A percentile compares a stretch with the other conserved stretches of the same genome.
These are phyloP conservation scores for Muscidifurax raptorellus DNA, from an alignment of 1,140 invertebrate species.

Conservation along the genomic window DNA sequence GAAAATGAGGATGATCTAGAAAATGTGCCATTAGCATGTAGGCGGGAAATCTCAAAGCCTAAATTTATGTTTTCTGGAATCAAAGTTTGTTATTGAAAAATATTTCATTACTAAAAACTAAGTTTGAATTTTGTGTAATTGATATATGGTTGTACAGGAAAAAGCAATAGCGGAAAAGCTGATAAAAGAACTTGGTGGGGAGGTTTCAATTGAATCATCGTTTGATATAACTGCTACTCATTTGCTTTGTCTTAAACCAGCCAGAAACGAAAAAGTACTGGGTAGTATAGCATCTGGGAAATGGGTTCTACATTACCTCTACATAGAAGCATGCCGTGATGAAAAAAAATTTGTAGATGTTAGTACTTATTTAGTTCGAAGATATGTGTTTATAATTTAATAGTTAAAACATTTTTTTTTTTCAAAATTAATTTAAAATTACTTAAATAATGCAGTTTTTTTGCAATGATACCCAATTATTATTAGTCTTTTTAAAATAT, in stretches of 20 bases:
- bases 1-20: slow-evolving; percentile 29
- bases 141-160: slow-evolving; percentile 65
- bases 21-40: not conserved
- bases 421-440: too few relatives aligned
- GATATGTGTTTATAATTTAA: slow-evolving; percentile 10
- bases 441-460: too few relatives aligned
- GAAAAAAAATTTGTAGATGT: slow-evolving; percentile 82
- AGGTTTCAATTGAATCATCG: slow-evolving; percentile 77
- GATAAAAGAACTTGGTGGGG: slow-evolving; percentile 82
- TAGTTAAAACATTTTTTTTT: not conserved
- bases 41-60: slow-evolving; percentile 37
- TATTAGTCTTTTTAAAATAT: not conserved
- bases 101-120: not conserved
- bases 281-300: slow-evolving; percentile 89
- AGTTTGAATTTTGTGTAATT: not conserved
- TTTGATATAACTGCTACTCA: slow-evolving; percentile 86
- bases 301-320: slow-evolving; percentile 89
- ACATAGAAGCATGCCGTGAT: slow-evolving; percentile 81
- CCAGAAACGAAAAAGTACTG: slow-evolving; percentile 90
- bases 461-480: too few relatives aligned
- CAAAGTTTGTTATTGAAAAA: slow-evolving; percentile 57
- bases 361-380: slow-evolving; percentile 63
- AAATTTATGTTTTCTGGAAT: slow-evolving; percentile 72
- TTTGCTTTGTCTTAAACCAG: slow-evolving; percentile 83
- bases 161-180: slow-evolving; percentile 71